Conservation (phyloP, 2,888 invertebrate species). For the Xylophagus ater region DNA sequence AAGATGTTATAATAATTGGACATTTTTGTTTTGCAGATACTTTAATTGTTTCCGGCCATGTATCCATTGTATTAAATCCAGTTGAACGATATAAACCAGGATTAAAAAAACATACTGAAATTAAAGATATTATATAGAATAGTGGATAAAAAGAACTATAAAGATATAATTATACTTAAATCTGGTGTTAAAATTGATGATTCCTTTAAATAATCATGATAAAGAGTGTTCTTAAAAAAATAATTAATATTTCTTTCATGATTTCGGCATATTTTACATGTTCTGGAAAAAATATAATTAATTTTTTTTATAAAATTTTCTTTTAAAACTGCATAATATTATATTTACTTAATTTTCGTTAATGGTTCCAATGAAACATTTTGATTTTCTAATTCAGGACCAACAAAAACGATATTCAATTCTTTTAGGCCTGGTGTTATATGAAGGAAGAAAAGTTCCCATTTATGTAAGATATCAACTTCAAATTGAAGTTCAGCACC, state of each 20-base stretch:
- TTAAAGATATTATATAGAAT: conserved; percentile 8
- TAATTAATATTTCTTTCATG: conserved; percentile 43
- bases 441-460: conserved; percentile 61
- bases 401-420: conserved; percentile 50
- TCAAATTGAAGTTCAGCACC: conserved; percentile 65
- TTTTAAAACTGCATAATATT: background rate
- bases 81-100: conserved; percentile 58
- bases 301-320: conserved; percentile 3
- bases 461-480: conserved; percentile 53
- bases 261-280: conserved; percentile 44
- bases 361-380: conserved; percentile 48
- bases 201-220: conserved; percentile 43
- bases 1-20: conserved; percentile 55
- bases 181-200: conserved; percentile 45
- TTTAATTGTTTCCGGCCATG: conserved; percentile 54
- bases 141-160: conserved; percentile 13
- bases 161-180: conserved; percentile 38
- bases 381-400: conserved; percentile 51
- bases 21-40: conserved; percentile 44
- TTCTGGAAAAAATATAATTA: conserved; percentile 31
- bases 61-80: conserved; percentile 49
- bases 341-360: conserved; percentile 43
- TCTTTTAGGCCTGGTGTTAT: conserved; percentile 45
- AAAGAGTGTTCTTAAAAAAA: conserved; percentile 41
- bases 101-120: conserved; percentile 59